These are phyloP conservation scores for Myiagra hebetior DNA, from an alignment of 2,113 vertebrate genomes.

Conservation along the genomic window DNA sequence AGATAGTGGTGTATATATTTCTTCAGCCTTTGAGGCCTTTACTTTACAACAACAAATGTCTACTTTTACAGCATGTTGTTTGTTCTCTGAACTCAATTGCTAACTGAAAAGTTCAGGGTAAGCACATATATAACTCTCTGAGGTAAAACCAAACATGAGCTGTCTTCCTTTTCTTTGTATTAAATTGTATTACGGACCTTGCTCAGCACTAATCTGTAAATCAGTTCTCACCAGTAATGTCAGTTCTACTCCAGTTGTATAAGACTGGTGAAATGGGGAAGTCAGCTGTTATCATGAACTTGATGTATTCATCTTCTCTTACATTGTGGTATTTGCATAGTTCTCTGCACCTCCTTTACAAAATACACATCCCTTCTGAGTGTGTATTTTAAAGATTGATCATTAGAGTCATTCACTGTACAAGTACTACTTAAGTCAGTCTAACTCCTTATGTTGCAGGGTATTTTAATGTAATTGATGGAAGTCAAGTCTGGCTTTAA, in stretches of 20 bases:
- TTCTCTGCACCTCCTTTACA: neutral
- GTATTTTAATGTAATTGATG: neutral
- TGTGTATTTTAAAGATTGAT: neutral
- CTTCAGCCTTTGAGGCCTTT: neutral
- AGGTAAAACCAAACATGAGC: neutral
- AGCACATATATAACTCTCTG: neutral
- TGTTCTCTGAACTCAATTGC: neutral
- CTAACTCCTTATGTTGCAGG: neutral
- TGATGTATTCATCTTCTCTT: neutral
- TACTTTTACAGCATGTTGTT: neutral
- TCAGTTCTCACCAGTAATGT: neutral
- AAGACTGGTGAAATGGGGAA: neutral
- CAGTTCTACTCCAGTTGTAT: neutral
- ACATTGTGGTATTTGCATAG: rapidly evolving
- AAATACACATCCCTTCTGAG: neutral
- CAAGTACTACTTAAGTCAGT: neutral
- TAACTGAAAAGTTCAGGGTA: neutral
- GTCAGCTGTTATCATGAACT: neutral
- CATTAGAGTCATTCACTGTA: neutral
- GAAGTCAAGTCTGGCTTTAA: neutral
- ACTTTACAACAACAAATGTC: neutral
- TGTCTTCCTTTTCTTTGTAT: neutral
- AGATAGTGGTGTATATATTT: neutral
- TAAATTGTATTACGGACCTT: neutral
- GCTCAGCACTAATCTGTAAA: neutral